Percentiles rank a stretch among this genome's conserved stretches.
phyloP scores from a whole-genome alignment of 30 jellyfish, hydroid and myxozoan species.

The Cassiopea andromeda region DNA sequence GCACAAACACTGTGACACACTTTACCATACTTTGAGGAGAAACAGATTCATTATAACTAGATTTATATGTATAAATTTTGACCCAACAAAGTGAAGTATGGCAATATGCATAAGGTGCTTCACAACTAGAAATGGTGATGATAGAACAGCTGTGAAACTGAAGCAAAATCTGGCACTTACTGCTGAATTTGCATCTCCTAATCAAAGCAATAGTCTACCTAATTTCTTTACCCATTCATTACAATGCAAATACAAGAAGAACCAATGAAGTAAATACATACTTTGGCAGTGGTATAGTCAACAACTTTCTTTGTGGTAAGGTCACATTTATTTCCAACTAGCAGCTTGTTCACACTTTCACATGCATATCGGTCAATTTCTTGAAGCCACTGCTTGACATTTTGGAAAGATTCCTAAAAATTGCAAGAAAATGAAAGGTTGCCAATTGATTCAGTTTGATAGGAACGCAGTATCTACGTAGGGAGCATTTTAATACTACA shows the following conservation, averaged over 20 bases:
- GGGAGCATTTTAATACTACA: too few species aligned
- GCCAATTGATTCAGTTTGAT: too few species aligned
- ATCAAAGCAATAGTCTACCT: neutral
- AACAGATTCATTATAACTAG: too few species aligned
- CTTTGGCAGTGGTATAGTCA: slow-evolving; percentile 98
- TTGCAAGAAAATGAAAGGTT: neutral
- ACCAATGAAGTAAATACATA: neutral
- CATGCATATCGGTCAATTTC: slow-evolving; percentile 98
- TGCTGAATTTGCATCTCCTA: neutral
- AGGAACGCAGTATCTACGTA: too few species aligned
- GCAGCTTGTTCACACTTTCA: slow-evolving; percentile 96
- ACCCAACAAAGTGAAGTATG: too few species aligned
- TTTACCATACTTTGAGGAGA: too few species aligned
- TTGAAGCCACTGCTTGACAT: slow-evolving; percentile 98
- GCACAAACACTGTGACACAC: too few species aligned
- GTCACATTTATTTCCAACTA: slow-evolving; percentile 99
- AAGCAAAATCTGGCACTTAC: too few species aligned
- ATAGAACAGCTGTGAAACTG: too few species aligned
- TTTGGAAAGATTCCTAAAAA: slow-evolving; percentile 95
- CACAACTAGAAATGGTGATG: too few species aligned
- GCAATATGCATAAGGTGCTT: too few species aligned
- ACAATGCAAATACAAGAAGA: neutral
- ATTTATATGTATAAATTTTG: too few species aligned
- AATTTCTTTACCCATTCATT: neutral
- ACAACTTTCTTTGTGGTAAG: slow-evolving; percentile 96